Conservation (phyloP, 1,140 invertebrate genomes). For the Drosophila ananassae region DNA sequence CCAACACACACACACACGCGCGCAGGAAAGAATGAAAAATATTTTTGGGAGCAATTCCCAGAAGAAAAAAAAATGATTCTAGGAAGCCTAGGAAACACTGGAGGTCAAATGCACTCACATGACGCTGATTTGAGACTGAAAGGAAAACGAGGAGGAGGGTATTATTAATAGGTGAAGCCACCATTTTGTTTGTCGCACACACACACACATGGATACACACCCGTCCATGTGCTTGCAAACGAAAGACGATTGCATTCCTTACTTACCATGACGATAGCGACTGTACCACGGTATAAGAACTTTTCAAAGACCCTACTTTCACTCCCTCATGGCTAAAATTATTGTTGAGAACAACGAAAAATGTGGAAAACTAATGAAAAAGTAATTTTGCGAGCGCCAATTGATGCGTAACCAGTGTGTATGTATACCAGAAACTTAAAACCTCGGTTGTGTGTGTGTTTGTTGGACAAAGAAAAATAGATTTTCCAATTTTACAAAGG, state of each 20-base stretch:
- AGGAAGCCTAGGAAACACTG: background rate
- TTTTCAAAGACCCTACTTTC: background rate
- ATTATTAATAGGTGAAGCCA: slow-evolving; percentile 52
- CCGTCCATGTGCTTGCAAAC: background rate
- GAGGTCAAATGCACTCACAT: slow-evolving; percentile 35
- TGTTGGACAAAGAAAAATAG: background rate
- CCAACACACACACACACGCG: slow-evolving; percentile 10
- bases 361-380: background rate
- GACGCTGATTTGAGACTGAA: slow-evolving; percentile 32
- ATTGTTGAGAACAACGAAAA: background rate
- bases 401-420: slow-evolving; percentile 27
- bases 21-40: background rate
- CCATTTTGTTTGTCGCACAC: slow-evolving; percentile 41
- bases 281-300: slow-evolving; percentile 29
- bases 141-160: slow-evolving; percentile 13
- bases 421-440: slow-evolving; percentile 29
- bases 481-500: background rate
- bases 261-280: slow-evolving; percentile 25
- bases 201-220: background rate
- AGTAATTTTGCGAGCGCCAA: background rate
- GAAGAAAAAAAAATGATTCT: no score
- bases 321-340: no score
- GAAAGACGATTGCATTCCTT: background rate
- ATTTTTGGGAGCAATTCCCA: background rate
- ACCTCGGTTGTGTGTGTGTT: slow-evolving; percentile 16